Conservation (phyloP, 2,113 vertebrate species). For the Proteles cristata region DNA sequence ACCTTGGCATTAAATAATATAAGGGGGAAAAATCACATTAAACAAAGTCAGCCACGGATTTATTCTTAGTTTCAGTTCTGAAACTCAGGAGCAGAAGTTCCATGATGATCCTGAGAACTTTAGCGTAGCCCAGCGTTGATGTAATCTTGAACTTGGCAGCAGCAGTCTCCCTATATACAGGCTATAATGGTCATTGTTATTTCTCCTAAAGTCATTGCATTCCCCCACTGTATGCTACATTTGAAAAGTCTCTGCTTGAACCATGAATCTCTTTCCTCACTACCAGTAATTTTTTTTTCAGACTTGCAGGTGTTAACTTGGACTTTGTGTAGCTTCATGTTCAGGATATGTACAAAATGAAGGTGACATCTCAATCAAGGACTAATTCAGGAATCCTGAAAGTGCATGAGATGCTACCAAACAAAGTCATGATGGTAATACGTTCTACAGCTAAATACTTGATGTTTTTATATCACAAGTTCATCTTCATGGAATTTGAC, state of each 20-base stretch:
- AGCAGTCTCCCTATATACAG: neutral
- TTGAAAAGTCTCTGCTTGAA: neutral
- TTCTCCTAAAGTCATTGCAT: neutral
- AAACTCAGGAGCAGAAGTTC: neutral
- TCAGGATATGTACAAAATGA: neutral
- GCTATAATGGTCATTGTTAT: neutral
- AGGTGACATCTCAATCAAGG: neutral
- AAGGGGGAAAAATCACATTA: neutral
- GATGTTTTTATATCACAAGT: neutral
- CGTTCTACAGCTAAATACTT: neutral
- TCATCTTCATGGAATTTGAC: neutral
- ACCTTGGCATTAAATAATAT: neutral
- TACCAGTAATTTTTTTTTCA: neutral
- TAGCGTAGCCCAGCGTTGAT: neutral
- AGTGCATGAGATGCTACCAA: neutral
- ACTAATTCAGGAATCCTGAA: neutral
- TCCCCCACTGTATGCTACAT: neutral
- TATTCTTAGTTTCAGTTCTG: neutral
- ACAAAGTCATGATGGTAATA: neutral
- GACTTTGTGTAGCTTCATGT: neutral
- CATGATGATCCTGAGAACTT: neutral
- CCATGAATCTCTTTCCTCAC: neutral
- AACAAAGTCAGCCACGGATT: neutral
- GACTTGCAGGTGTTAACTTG: neutral
- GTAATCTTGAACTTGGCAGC: neutral